Evolutionary conservation across 2,113 vertebrate species (phyloP).

Genomic region (Archilochus colubris): DNA sequence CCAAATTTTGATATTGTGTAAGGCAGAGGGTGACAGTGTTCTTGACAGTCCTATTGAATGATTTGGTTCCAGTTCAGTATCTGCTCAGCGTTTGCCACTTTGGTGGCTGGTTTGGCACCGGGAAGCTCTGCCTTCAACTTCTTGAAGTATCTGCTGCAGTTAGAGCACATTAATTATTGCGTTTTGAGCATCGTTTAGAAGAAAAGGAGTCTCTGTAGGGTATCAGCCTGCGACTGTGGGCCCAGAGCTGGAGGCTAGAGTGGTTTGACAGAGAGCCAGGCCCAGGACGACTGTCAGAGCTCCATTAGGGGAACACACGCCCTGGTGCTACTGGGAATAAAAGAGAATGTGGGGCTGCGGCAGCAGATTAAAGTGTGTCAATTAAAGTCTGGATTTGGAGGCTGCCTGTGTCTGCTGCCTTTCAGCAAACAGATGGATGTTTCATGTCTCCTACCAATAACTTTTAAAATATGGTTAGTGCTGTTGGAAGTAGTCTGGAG

Average conservation of each 20-base stretch:
- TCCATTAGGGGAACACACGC: not conserved
- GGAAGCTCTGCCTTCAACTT: not conserved
- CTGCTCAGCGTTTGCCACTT: not conserved
- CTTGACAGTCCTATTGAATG: rapidly evolving
- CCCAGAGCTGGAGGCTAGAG: constrained; percentile 1
- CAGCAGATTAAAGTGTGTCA: not conserved
- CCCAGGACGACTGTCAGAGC: constrained; percentile 12
- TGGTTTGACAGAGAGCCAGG: constrained; percentile 50
- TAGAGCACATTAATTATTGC: not conserved
- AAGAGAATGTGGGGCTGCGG: not conserved
- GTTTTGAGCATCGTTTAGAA: constrained; percentile 11
- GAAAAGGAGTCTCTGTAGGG: constrained; percentile 39
- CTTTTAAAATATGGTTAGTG: not conserved
- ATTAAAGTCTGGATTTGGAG: constrained; percentile 37
- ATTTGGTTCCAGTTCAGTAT: rapidly evolving
- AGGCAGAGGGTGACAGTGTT: not conserved
- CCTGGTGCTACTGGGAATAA: constrained; percentile 33
- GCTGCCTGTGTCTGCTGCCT: constrained; percentile 12
- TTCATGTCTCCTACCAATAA: not conserved
- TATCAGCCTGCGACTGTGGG: not conserved
- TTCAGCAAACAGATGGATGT: constrained; percentile 34
- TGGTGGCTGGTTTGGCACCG: not conserved
- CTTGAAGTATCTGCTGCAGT: not conserved
- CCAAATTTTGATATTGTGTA: rapidly evolving
- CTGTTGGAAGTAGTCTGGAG: not conserved